phyloP scores from a whole-genome alignment of 2,888 invertebrate species.

The Prionchulus punctatus region DNA sequence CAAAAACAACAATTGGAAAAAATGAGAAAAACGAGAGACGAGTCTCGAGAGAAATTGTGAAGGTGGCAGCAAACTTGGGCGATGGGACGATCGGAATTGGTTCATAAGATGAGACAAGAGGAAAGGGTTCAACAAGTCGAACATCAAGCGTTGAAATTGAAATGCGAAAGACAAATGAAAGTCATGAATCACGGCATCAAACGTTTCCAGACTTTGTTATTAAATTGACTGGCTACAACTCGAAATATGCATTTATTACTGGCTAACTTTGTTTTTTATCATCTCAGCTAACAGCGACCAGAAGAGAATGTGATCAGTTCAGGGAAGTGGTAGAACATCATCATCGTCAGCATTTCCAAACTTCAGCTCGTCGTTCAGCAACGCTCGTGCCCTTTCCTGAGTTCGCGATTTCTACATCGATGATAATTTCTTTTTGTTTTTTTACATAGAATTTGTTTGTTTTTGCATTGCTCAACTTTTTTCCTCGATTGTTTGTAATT shows the following conservation, averaged over 20 bases:
- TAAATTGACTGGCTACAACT: background rate
- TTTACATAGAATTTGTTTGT: too few relatives aligned
- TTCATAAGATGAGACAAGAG: slow-evolving; percentile 25
- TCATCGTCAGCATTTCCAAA: too few relatives aligned
- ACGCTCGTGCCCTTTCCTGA: too few relatives aligned
- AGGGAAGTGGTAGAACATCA: too few relatives aligned
- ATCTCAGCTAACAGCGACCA: slow-evolving; percentile 24
- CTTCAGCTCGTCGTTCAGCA: too few relatives aligned
- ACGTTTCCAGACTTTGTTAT: slow-evolving; percentile 22
- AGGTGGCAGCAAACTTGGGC: slow-evolving; percentile 15
- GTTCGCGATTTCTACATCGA: too few relatives aligned
- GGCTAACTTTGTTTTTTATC: too few relatives aligned
- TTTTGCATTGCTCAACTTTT: too few relatives aligned
- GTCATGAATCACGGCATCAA: slow-evolving; percentile 32
- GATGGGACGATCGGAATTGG: slow-evolving; percentile 17
- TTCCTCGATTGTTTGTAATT: too few relatives aligned
- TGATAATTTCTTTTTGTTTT: too few relatives aligned
- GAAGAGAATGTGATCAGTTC: slow-evolving; percentile 26
- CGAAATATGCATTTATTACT: background rate
- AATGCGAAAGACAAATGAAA: slow-evolving; percentile 27
- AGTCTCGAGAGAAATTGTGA: slow-evolving; percentile 21
- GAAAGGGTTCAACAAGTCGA: slow-evolving; percentile 25
- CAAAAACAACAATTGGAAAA: slow-evolving; percentile 22
- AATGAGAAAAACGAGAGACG: slow-evolving; percentile 19
- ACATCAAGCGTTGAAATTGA: slow-evolving; percentile 28